These are phyloP conservation scores for Crotalus horridus DNA, from an alignment of 2,113 vertebrate species.

Conservation along the genomic window DNA sequence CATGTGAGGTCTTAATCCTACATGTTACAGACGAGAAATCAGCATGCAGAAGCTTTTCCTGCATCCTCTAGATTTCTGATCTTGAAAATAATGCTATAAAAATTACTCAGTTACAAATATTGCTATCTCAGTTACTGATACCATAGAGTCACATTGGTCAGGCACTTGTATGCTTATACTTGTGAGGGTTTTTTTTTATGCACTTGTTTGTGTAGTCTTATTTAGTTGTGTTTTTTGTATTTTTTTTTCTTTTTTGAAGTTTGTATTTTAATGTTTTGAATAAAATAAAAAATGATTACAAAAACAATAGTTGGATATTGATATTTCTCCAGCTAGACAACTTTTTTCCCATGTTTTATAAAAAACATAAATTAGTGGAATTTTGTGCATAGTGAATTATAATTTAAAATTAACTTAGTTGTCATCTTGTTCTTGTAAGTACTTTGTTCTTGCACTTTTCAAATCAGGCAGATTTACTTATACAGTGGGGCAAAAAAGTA, in stretches of 20 bases:
- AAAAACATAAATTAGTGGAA: not conserved
- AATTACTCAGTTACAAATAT: not conserved
- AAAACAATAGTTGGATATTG: not conserved
- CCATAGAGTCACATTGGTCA: no score
- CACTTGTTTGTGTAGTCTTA: not conserved
- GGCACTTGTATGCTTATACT: not conserved
- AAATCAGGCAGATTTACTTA: not conserved
- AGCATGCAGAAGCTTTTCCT: not conserved
- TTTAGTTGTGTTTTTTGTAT: not conserved
- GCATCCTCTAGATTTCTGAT: not conserved
- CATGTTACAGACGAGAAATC: not conserved
- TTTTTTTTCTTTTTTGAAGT: no score
- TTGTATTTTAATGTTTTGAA: not conserved
- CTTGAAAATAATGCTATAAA: not conserved
- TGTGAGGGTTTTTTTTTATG: not conserved
- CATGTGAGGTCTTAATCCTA: not conserved
- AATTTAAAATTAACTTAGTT: not conserved
- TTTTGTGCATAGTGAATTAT: not conserved
- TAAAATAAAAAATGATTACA: not conserved
- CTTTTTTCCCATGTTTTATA: not conserved
- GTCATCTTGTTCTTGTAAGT: not conserved
- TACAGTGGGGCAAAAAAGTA: no score
- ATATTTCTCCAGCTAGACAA: not conserved
- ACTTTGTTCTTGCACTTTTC: not conserved
- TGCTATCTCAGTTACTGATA: not conserved